A percentile compares a stretch with the other conserved stretches of the same genome.
phyloP scores from a whole-genome alignment of 2,888 invertebrate species.

The Candidula unifasciata region DNA sequence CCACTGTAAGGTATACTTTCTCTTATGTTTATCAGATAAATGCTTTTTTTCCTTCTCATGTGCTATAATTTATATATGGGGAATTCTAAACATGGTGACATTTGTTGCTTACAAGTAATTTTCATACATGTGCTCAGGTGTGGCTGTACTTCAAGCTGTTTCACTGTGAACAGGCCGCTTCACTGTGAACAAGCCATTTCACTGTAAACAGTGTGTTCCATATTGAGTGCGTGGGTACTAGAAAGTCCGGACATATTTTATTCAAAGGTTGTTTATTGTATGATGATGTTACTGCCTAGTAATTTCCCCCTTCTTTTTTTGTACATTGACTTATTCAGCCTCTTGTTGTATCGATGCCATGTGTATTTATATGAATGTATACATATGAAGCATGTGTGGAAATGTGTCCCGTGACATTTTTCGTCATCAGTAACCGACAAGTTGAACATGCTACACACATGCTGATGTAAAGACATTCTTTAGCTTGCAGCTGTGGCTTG shows the following conservation, averaged over 20 bases:
- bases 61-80: conserved; percentile 20
- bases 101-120: conserved; percentile 22
- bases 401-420: background rate
- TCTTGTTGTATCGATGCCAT: conserved; percentile 7
- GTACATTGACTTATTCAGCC: background rate
- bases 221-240: background rate
- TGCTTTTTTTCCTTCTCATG: background rate
- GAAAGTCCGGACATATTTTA: background rate
- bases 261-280: background rate
- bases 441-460: background rate
- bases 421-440: background rate
- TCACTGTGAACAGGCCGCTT: background rate
- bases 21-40: background rate
- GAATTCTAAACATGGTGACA: conserved; percentile 17
- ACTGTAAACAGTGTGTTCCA: background rate
- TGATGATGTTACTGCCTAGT: background rate
- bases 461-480: conserved; percentile 4
- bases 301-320: background rate
- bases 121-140: background rate
- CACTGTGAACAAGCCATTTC: background rate
- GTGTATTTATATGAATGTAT: conserved; percentile 6
- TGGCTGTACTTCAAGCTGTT: background rate
- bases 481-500: background rate
- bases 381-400: conserved; percentile 28
- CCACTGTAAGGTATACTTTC: conserved; percentile 19